phyloP scores from a whole-genome alignment of 2,888 invertebrate species.

The Eristalis arbustorum region DNA sequence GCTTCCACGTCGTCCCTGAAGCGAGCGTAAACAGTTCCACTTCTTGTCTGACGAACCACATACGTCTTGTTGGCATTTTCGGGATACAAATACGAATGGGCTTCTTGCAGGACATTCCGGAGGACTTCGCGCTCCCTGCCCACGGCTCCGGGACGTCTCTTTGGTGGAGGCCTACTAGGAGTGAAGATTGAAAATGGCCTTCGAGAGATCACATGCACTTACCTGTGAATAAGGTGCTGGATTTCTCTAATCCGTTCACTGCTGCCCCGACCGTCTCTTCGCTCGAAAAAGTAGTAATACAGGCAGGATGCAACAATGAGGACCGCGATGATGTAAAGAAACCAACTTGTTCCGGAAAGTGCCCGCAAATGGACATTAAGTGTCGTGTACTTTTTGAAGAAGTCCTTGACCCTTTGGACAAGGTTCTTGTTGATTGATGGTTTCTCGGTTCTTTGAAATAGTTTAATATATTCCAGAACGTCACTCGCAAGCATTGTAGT shows the following conservation, averaged over 20 bases:
- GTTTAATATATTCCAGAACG: not conserved
- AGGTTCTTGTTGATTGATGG: not conserved
- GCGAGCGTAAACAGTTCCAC: conserved; percentile 73
- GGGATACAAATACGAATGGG: too few species aligned
- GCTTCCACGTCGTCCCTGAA: conserved; percentile 49
- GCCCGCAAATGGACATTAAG: conserved; percentile 34
- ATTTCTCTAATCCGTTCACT: too few species aligned
- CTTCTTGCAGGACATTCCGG: conserved; percentile 75
- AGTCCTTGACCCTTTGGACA: not conserved
- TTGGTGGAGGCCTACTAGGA: conserved; percentile 74
- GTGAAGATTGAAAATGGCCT: not conserved
- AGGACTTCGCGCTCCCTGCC: conserved; percentile 78
- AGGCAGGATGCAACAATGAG: conserved; percentile 74
- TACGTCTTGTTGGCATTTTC: too few species aligned
- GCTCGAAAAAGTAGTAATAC: conserved; percentile 75
- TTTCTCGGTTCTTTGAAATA: not conserved
- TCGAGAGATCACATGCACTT: not conserved
- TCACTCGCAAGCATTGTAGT: not conserved
- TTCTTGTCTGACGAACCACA: conserved; percentile 74
- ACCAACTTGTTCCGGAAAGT: conserved; percentile 76
- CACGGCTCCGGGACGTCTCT: conserved; percentile 77
- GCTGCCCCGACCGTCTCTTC: conserved; percentile 72
- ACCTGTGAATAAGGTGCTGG: conserved; percentile 76
- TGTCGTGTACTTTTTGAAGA: not conserved
- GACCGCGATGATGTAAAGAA: conserved; percentile 74